Base-by-base conservation (phyloP, 1,140 invertebrate species). In the Planococcus citri region DNA sequence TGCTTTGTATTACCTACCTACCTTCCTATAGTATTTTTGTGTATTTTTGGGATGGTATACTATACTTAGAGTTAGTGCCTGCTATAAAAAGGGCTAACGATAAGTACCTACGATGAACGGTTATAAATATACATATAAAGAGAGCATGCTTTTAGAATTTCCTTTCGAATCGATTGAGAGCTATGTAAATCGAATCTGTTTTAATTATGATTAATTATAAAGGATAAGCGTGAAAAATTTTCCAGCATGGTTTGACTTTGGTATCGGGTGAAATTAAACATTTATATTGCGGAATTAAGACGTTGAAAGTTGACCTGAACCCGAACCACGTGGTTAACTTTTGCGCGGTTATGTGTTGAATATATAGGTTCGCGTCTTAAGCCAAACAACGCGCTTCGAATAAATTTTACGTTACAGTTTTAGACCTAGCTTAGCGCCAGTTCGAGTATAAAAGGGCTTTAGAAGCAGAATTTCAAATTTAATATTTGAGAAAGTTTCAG, bases 271-370 rank as follows among this genome's bases (percentile, higher is more conserved):
- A 33, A 33, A 33, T 51, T 51, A 51, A 51, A 51, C n/a, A 51
- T 51, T 51, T 51, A 51, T 51, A 37, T 37, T 37, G n/a, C 29
- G 41, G 41, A 51, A 51, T 51, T 51, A 51, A 51, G 41, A 51
- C 41, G 41, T n/a, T 51, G 12, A 51, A 51, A 51, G 41, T 20
- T 51, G 41, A 51, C 41, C 41, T 17, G 41, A 2, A 51, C 2
- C n/a, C 3, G n/a, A 20, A 20, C 12, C 41, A 51, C 41, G 41
- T 51, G 41, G 6, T 51, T 51, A 37, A 37, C 33, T 6, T 37
- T n/a, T n/a, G n/a, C n/a, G n/a, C n/a, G n/a, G n/a, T n/a, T n/a
- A 14, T 37, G 6, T 8, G 33, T 37, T 14, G 33, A 8, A 37
- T 14, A 51, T 51, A 20, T 51, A 51, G 41, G n/a, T 20, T 20